Conservation (phyloP, 2,113 vertebrate genomes). For the Cricetomys ansorgei region DNA sequence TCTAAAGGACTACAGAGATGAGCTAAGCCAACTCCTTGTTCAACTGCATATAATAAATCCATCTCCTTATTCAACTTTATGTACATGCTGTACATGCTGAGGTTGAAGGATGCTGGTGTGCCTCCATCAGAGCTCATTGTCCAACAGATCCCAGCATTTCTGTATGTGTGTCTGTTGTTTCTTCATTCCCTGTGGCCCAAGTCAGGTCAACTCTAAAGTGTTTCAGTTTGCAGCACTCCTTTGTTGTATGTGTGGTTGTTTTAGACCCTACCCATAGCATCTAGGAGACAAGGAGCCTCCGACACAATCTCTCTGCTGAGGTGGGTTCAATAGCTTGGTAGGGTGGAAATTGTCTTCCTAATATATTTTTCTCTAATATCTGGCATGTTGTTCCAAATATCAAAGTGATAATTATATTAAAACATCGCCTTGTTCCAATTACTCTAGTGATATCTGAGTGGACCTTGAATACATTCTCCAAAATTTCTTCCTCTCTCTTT, state of each 20-base stretch:
- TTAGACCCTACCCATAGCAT: accelerated
- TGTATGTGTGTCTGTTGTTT: not conserved
- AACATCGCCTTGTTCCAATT: not conserved
- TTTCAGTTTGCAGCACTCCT: not conserved
- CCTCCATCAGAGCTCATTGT: not conserved
- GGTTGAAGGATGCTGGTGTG: not conserved
- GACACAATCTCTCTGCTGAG: not conserved
- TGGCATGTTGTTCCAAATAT: not conserved
- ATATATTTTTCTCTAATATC: not conserved
- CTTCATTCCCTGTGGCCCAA: not conserved
- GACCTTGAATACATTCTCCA: not conserved
- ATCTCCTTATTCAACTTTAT: not conserved
- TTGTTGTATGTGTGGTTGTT: not conserved
- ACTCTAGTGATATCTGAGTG: not conserved
- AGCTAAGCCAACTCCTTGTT: not conserved
- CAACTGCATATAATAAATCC: not conserved
- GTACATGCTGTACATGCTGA: not conserved
- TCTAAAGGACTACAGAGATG: not conserved
- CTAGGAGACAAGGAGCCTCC: not conserved
- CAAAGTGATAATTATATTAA: not conserved
- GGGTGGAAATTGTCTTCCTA: no score
- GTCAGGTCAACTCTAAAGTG: not conserved
- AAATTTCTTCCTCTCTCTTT: not conserved
- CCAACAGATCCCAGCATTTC: not conserved
- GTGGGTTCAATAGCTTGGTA: not conserved